Evolutionary conservation across 2,113 vertebrate species (phyloP).

Genomic region (Corydoras maculifer): DNA sequence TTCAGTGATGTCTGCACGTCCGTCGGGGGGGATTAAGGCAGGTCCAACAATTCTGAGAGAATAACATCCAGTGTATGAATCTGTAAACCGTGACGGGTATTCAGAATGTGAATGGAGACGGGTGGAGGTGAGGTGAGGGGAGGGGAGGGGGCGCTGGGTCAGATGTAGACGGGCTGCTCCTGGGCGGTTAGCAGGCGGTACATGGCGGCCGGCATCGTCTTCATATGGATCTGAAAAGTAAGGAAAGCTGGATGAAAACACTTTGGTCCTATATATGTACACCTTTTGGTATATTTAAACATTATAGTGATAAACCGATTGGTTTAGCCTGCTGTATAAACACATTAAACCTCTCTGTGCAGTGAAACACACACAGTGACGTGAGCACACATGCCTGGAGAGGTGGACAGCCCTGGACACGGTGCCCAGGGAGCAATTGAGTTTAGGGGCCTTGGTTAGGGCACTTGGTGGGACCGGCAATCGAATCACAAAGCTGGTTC

Average conservation of each 20-base stretch:
- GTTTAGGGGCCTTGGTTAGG: too few relatives aligned
- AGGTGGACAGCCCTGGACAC: too few relatives aligned
- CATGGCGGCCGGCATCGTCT: conserved; percentile 98
- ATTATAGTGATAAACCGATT: too few relatives aligned
- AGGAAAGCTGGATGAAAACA: neutral
- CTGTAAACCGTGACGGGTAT: conserved; percentile 33
- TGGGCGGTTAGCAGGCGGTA: conserved; percentile 95
- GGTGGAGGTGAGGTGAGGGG: neutral
- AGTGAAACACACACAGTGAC: too few relatives aligned
- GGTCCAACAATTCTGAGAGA: conserved; percentile 39
- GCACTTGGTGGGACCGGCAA: too few relatives aligned
- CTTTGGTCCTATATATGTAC: too few relatives aligned
- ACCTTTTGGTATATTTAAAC: too few relatives aligned
- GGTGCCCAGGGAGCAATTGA: too few relatives aligned
- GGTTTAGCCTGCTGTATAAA: too few relatives aligned
- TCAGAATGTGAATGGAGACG: neutral
- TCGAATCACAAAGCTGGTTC: too few relatives aligned
- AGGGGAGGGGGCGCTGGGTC: conserved; percentile 40
- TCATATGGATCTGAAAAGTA: conserved; percentile 89
- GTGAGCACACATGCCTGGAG: too few relatives aligned
- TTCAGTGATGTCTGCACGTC: conserved; percentile 3
- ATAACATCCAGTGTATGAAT: conserved; percentile 22
- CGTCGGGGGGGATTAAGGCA: conserved; percentile 62
- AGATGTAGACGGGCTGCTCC: conserved; percentile 96
- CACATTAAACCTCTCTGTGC: too few relatives aligned